Evolutionary conservation across 1,140 invertebrate species (phyloP), one percentile per base, ranked within the genome.

Genomic region (Andricus grossulariae): DNA sequence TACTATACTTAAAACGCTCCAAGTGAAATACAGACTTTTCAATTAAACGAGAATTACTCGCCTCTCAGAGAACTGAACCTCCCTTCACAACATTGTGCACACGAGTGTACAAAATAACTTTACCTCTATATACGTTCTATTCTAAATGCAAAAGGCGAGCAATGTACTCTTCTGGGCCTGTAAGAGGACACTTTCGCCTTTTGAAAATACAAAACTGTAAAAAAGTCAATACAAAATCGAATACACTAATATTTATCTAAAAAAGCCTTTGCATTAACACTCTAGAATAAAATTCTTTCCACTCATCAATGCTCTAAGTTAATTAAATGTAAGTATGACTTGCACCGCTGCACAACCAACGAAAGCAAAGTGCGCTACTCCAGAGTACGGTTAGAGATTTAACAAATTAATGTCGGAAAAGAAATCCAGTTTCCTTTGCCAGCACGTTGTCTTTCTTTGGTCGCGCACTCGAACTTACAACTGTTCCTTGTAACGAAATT

Each of bases 211-310:
- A 83, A 86, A 84, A 84, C 80, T 80, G 84, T 86, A 86, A 83
- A 86, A 86, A 86, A 84, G 80, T 84, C 78, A 84, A 84, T 84
- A 83, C 71, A 81, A 85, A 82, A 84, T 83, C 73, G 80, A 82
- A 84, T 80, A 83, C 79, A 83, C 80, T 84, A 83, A 84, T 78
- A 75, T 81, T 80, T 55, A 79, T 80, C 78, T 80, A 81, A 78
- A 85, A 72, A 82, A 83, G 75, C 80, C n/a, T 72, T 78, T 76
- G 72, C 75, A 66, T 66, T 15, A 66, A 66, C 60, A 72, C 50
- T 72, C 50, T 50, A 50, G 49, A 72, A 50, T 50, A 50, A 39
- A 72, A 50, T 72, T 39, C 55, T 39, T 54, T 74, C 13, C 32
- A 74, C 45, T 74, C 51, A 74, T 77, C 73, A 55, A 75, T 66